phyloP scores from a whole-genome alignment of 2,113 vertebrate species.

The Myodes glareolus region DNA sequence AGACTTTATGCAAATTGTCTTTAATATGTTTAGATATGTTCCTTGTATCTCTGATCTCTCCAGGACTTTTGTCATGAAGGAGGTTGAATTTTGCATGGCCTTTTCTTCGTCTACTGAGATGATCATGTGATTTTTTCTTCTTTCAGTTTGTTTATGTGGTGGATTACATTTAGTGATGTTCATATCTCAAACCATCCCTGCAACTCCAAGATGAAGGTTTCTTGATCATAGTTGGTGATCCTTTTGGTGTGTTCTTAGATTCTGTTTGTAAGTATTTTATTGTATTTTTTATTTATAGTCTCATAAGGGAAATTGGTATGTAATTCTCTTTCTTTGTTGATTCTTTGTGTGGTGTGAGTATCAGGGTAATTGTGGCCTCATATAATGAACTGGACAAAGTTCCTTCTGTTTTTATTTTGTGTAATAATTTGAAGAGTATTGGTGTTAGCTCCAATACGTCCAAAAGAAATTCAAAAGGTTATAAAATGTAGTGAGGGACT shows the following conservation, averaged over 20 bases:
- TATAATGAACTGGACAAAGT: background rate
- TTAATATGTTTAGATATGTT: background rate
- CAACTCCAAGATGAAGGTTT: background rate
- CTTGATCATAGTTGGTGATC: background rate
- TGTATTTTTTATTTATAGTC: background rate
- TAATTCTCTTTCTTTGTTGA: background rate
- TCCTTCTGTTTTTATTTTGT: background rate
- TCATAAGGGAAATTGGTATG: background rate
- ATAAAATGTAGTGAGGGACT: too few relatives aligned
- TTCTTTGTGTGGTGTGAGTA: background rate
- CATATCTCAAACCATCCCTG: background rate
- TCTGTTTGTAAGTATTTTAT: background rate
- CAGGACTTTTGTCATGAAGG: background rate
- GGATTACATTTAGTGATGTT: background rate
- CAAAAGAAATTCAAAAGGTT: background rate
- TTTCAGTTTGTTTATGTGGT: background rate
- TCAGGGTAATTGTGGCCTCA: background rate
- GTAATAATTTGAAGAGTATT: background rate
- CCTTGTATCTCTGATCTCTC: background rate
- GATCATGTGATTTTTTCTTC: background rate
- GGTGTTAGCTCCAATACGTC: background rate
- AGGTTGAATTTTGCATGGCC: background rate
- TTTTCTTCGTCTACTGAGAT: background rate
- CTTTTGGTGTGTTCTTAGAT: background rate
- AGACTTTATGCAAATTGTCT: background rate